phyloP scores from a whole-genome alignment of 2,888 invertebrate genomes.

The Sinhomidia bicolor region DNA sequence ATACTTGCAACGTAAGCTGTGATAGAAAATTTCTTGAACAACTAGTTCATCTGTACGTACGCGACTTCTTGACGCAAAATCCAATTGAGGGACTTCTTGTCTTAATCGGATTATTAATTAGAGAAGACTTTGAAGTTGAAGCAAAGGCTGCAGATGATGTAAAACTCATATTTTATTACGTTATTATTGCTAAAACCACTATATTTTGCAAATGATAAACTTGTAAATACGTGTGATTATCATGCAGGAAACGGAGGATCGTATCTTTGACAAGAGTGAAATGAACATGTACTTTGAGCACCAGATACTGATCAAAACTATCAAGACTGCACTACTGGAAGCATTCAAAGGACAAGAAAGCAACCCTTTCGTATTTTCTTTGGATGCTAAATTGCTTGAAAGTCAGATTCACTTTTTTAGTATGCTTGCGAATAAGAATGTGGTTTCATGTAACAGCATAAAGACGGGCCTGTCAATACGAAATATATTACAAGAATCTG shows the following conservation, averaged over 20 bases:
- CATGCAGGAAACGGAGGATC: conserved; percentile 82
- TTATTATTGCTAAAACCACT: not conserved
- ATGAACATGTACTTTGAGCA: conserved; percentile 85
- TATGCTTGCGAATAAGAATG: not conserved
- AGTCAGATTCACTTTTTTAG: conserved; percentile 35
- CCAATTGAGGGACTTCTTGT: conserved; percentile 73
- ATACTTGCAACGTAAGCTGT: conserved; percentile 63
- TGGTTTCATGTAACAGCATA: not conserved
- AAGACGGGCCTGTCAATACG: not conserved
- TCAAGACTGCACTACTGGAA: conserved; percentile 33
- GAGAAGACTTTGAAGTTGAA: conserved; percentile 76
- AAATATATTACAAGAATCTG: not conserved
- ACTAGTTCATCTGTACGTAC: conserved; percentile 64
- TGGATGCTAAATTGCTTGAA: conserved; percentile 2
- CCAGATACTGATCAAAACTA: conserved; percentile 30
- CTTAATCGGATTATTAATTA: conserved; percentile 75
- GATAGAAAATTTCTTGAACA: conserved; percentile 76
- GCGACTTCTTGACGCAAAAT: conserved; percentile 38
- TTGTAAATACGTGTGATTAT: too few species aligned
- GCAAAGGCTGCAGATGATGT: conserved; percentile 77
- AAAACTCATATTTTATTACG: too few species aligned
- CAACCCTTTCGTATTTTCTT: not conserved
- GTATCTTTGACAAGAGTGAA: conserved; percentile 87
- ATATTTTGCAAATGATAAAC: too few species aligned
- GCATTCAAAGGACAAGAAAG: not conserved